Conservation (phyloP, 1,140 invertebrate genomes). For the Lysiphlebus fabarum region DNA sequence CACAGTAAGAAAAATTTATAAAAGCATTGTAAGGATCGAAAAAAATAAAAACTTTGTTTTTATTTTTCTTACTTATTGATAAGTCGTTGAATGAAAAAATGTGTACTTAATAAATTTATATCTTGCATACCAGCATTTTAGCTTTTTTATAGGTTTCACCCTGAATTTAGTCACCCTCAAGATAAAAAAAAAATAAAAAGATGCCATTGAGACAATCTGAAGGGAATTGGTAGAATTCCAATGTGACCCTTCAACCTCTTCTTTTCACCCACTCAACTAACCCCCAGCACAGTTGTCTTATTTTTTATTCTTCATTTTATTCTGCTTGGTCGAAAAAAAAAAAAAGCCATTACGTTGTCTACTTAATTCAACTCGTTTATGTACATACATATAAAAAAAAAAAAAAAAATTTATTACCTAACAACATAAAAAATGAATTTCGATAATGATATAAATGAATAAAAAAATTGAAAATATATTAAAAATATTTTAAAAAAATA, state of each 20-base stretch:
- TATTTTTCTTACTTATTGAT: no score
- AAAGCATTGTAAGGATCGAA: no score
- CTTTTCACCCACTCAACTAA: neutral
- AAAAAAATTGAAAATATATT: no score
- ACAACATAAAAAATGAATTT: no score
- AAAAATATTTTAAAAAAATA: no score
- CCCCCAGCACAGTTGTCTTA: slow-evolving; percentile 9
- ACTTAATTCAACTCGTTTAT: slow-evolving; percentile 39
- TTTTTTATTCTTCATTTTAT: slow-evolving; percentile 21
- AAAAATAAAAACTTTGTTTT: no score
- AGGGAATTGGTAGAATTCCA: slow-evolving; percentile 51
- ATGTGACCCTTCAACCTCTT: slow-evolving; percentile 30
- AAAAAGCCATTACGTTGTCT: slow-evolving; percentile 38
- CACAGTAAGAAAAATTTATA: no score
- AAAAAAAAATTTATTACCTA: no score
- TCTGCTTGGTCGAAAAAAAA: slow-evolving; percentile 17
- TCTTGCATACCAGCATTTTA: slow-evolving; percentile 16
- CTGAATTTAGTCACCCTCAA: slow-evolving; percentile 33
- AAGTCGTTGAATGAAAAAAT: no score
- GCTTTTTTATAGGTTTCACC: slow-evolving; percentile 6
- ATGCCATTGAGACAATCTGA: slow-evolving; percentile 46
- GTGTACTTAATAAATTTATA: neutral
- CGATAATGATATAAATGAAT: no score
- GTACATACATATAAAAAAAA: no score
- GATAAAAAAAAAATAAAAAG: slow-evolving; percentile 24